Conservation (phyloP, 1,140 invertebrate species). For the Lasioglossum baleicum region DNA sequence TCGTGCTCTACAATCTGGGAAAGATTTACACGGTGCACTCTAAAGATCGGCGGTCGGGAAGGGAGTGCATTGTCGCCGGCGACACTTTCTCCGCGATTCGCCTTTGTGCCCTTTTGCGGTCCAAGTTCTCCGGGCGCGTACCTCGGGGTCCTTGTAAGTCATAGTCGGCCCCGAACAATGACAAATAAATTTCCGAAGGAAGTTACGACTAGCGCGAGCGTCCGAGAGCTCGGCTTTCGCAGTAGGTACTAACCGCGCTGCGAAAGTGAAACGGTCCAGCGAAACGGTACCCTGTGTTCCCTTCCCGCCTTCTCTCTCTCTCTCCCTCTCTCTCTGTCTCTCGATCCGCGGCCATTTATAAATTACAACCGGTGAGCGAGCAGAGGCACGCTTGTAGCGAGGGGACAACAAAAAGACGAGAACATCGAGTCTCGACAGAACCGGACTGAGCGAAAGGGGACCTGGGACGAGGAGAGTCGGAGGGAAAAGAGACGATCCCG, state of each 20-base stretch:
- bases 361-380: conserved; percentile 59
- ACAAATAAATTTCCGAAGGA: conserved; percentile 40
- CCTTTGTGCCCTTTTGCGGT: background rate
- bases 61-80: conserved; percentile 31
- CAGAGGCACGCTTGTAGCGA: conserved; percentile 35
- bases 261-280: conserved; percentile 70
- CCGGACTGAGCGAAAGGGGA: background rate
- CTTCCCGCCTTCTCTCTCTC: background rate
- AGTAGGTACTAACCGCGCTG: conserved; percentile 20
- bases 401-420: conserved; percentile 31
- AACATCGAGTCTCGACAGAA: background rate
- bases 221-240: background rate
- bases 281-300: conserved; percentile 57
- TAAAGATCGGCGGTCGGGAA: too few species aligned
- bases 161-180: conserved; percentile 30
- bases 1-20: too few species aligned
- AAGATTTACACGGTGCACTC: too few species aligned
- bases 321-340: background rate
- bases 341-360: conserved; percentile 58
- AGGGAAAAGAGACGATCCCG: conserved; percentile 16
- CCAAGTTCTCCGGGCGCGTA: too few species aligned
- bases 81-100: conserved; percentile 12
- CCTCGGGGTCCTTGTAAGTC: conserved; percentile 1
- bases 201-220: conserved; percentile 25
- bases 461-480: conserved; percentile 35